These are phyloP conservation scores for Tricholaema leucomelas DNA, from an alignment of 2,113 vertebrate species.

Conservation along the genomic window DNA sequence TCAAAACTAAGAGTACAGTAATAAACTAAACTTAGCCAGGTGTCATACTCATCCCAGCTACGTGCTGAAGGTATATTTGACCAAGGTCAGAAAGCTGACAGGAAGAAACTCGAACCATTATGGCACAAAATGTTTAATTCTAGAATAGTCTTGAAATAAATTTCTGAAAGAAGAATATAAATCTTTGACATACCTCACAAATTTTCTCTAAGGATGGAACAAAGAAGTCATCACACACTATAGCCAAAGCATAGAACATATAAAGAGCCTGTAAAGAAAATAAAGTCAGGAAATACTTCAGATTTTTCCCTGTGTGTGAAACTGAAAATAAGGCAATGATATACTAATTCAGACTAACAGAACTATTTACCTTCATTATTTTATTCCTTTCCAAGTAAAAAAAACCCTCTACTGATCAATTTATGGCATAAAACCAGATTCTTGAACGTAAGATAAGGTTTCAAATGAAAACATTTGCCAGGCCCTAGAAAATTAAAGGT, in stretches of 20 bases:
- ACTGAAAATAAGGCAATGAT: background rate
- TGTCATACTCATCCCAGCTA: background rate
- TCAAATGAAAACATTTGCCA: background rate
- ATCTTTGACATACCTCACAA: conserved; percentile 85
- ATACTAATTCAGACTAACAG: background rate
- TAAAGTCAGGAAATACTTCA: background rate
- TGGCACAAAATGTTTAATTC: background rate
- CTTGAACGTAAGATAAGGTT: background rate
- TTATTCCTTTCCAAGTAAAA: background rate
- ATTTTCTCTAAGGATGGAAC: conserved; percentile 96
- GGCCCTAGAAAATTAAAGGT: background rate
- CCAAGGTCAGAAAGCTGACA: background rate
- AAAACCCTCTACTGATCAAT: background rate
- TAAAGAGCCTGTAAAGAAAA: conserved; percentile 86
- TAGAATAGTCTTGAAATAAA: background rate
- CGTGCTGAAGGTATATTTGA: background rate
- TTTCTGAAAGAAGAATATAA: background rate
- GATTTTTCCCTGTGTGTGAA: background rate
- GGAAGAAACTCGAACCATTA: background rate
- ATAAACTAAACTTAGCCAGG: background rate
- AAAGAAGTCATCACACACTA: conserved; percentile 96
- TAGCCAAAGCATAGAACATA: conserved; percentile 97
- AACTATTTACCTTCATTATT: background rate
- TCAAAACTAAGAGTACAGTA: background rate
- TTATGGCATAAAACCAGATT: background rate